phyloP scores from a whole-genome alignment of 2,888 invertebrate genomes.

The Clistopyga incitator region DNA sequence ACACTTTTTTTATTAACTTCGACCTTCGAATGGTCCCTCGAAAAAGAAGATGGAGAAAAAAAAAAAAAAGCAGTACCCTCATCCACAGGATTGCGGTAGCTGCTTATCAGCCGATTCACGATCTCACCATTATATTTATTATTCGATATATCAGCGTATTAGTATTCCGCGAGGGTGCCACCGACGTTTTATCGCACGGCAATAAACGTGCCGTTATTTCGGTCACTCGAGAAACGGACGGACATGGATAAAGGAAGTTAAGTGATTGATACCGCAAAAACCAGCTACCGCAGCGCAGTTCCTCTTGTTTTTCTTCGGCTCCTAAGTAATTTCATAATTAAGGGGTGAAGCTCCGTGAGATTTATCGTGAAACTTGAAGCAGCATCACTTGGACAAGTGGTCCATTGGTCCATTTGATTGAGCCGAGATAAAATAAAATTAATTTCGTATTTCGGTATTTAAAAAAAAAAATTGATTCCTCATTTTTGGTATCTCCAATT shows the following conservation, averaged over 20 bases:
- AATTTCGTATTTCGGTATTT: too few relatives aligned
- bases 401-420: too few relatives aligned
- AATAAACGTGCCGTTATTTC: constrained; percentile 38
- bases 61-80: background rate
- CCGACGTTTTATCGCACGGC: constrained; percentile 50
- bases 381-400: too few relatives aligned
- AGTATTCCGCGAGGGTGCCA: constrained; percentile 52
- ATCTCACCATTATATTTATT: constrained; percentile 59
- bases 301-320: background rate
- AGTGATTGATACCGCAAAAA: constrained; percentile 51
- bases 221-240: constrained; percentile 29
- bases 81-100: constrained; percentile 4
- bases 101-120: constrained; percentile 52
- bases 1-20: too few relatives aligned
- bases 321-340: background rate
- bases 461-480: too few relatives aligned
- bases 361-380: too few relatives aligned
- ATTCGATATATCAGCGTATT: constrained; percentile 59
- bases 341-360: background rate
- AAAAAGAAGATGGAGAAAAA: background rate
- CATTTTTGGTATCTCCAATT: too few relatives aligned
- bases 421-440: too few relatives aligned
- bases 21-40: constrained; percentile 11
- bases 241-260: background rate
- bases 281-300: constrained; percentile 1